Evolutionary conservation across 2,797 vertebrate genomes (phyloP).

Genomic region (Sebastes diploproa): DNA sequence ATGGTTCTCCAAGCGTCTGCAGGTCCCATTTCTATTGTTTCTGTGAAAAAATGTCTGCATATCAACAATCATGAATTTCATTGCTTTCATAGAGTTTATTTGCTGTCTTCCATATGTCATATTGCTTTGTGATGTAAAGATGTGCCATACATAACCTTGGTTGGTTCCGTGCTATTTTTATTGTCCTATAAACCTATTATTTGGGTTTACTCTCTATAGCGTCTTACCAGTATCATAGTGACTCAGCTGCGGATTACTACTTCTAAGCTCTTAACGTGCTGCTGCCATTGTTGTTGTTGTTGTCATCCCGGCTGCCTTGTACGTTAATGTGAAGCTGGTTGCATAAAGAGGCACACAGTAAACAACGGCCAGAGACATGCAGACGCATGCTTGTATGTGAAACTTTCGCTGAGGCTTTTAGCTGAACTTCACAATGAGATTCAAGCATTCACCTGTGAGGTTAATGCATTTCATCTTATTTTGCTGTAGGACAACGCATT

Average conservation of each 20-base stretch:
- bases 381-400: conserved; percentile 16
- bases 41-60: conserved; percentile 38
- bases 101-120: conserved; percentile 31
- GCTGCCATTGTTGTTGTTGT: conserved; percentile 22
- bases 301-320: conserved; percentile 39
- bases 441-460: conserved; percentile 9
- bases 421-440: conserved; percentile 18
- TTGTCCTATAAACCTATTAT: conserved; percentile 30
- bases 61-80: conserved; percentile 24
- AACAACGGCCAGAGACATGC: conserved; percentile 27
- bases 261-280: conserved; percentile 49
- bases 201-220: conserved; percentile 37
- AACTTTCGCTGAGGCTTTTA: conserved; percentile 26
- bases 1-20: not conserved
- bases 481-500: conserved; percentile 44
- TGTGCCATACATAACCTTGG: conserved; percentile 70
- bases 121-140: conserved; percentile 57
- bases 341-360: conserved; percentile 29
- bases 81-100: conserved; percentile 37
- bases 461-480: conserved; percentile 37
- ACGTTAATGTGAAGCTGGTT: conserved; percentile 44
- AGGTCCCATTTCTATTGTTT: conserved; percentile 25
- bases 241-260: conserved; percentile 52
- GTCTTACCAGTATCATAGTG: conserved; percentile 40
- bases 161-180: conserved; percentile 53